Evolutionary conservation across 2,888 invertebrate species (phyloP), one percentile per base, ranked within the genome.

Genomic region (Entomobrya multifasciata): DNA sequence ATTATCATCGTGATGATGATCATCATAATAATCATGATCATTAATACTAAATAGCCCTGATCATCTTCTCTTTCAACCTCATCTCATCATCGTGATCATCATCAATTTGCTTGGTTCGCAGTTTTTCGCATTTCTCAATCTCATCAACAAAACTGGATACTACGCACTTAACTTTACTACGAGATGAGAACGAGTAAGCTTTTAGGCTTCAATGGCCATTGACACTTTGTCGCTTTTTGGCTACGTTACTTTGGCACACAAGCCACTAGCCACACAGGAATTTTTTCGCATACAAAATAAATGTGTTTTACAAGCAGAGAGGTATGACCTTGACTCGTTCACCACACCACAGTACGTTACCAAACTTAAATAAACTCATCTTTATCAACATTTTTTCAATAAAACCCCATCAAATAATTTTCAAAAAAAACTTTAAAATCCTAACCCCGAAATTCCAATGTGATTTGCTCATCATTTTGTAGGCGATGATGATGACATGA

Each of bases 391-490:
- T n/a, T n/a, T 15, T 49, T 15, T 5, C n/a, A 49, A 49, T 15
- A 49, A 15, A 15, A 57, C 57, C 20, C 13, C 49, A 2, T 15
- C 49, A 15, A 15, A 49, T 49, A 49, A 49, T 10, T 49, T 15
- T 36, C 36, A 22, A 20, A 6, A 36, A 20, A 36, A 13, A 17
- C 17, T 17, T 13, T n/a, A 36, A 6, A 65, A n/a, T 65, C 52
- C 77, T 74, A 76, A 52, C 83, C 83, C 55, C 36, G 22, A 84
- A 76, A 84, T 84, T 84, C 83, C 83, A 65, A 76, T 36, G 36
- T 36, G 49, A 84, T 84, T 76, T 13, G 65, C 25, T 84, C 83
- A 84, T 84, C 83, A 22, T 13, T 20, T 20, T 57, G 10, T 57
- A 10, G 20, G 57, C 10, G n/a, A n/a, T 6, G n/a, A 57, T 4